Evolutionary conservation across 2,113 vertebrate species (phyloP).

Genomic region (Cranoglanis bouderius): DNA sequence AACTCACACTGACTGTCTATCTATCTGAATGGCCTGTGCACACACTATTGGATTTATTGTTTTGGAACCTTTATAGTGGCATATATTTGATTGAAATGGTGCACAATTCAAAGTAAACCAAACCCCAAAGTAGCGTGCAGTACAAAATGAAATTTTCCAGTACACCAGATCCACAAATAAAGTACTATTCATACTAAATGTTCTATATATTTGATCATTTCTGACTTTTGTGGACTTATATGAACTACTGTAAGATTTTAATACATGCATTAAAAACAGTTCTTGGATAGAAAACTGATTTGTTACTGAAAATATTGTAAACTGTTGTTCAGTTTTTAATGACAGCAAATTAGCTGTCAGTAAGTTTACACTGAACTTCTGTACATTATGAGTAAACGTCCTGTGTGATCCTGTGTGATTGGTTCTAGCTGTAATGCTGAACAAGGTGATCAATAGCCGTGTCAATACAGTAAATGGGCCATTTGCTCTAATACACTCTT

Average conservation of each 20-base stretch:
- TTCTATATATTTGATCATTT: not conserved
- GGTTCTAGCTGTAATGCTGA: not conserved
- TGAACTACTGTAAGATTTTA: not conserved
- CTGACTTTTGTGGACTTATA: not conserved
- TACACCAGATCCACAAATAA: not conserved
- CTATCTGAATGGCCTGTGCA: not conserved
- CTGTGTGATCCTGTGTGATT: not conserved
- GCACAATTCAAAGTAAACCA: not conserved
- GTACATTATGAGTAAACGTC: not conserved
- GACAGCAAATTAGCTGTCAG: not conserved
- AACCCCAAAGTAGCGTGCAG: not conserved
- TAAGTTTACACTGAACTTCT: not conserved
- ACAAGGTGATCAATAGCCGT: not conserved
- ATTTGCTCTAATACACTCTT: conserved; percentile 1
- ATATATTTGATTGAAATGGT: not conserved
- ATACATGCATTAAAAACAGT: not conserved
- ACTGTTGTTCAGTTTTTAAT: not conserved
- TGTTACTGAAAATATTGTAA: not conserved
- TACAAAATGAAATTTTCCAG: not conserved
- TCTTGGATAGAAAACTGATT: not conserved
- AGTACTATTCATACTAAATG: not conserved
- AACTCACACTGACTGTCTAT: not conserved
- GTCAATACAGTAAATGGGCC: not conserved
- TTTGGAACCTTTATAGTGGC: not conserved
- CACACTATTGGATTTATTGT: not conserved